These are phyloP conservation scores for Aspidapion aeneum DNA, from an alignment of 2,888 invertebrate species.

Conservation along the genomic window DNA sequence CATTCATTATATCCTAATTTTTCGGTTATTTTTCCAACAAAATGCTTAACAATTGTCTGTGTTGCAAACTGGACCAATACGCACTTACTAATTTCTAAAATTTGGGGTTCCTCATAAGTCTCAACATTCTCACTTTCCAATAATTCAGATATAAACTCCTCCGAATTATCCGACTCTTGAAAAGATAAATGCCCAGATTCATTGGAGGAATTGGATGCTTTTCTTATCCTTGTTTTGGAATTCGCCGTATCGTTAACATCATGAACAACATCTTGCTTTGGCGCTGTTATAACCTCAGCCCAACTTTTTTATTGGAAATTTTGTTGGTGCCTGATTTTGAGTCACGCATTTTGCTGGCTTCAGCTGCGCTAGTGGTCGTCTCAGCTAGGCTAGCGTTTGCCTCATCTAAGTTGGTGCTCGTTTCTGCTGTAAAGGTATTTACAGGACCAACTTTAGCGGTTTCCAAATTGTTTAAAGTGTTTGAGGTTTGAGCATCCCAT, in stretches of 20 bases:
- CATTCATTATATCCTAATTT: neutral
- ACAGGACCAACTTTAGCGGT: neutral
- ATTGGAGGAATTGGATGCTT: neutral
- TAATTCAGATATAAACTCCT: neutral
- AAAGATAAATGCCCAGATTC: neutral
- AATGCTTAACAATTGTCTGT: neutral
- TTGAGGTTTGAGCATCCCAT: neutral
- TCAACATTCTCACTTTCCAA: neutral
- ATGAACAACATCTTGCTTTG: neutral
- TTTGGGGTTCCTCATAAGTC: neutral
- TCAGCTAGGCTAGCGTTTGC: neutral
- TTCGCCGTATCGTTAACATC: no score
- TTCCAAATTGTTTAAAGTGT: neutral
- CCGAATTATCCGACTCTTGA: neutral
- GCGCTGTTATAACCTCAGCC: neutral
- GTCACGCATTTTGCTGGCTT: neutral
- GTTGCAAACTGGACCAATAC: neutral
- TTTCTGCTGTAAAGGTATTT: neutral
- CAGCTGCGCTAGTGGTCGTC: neutral
- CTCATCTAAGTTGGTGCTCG: neutral
- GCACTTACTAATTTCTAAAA: neutral
- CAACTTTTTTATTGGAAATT: neutral
- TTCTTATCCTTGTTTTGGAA: neutral
- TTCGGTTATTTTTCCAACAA: neutral
- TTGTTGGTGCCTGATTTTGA: neutral